Conservation (phyloP, 2,888 invertebrate genomes). For the Phasia obesa region DNA sequence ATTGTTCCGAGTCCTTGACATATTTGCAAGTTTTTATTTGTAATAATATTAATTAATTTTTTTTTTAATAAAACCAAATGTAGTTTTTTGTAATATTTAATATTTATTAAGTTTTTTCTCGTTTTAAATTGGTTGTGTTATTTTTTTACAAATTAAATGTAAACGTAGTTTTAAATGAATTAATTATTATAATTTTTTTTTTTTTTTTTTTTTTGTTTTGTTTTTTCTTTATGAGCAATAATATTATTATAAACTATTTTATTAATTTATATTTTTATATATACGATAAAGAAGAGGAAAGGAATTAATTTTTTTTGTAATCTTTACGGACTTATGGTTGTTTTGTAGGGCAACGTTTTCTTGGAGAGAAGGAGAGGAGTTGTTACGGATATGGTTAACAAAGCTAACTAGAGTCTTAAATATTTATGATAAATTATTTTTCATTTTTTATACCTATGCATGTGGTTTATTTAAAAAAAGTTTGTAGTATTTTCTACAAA, state of each 20-base stretch:
- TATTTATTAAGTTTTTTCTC: slow-evolving; percentile 62
- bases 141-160: slow-evolving; percentile 66
- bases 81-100: slow-evolving; percentile 55
- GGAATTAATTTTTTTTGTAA: slow-evolving; percentile 41
- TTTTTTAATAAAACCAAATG: slow-evolving; percentile 21
- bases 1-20: neutral
- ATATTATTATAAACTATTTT: slow-evolving; percentile 43
- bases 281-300: slow-evolving; percentile 46
- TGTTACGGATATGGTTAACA: slow-evolving; percentile 59
- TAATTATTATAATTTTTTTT: slow-evolving; percentile 50
- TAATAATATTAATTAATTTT: slow-evolving; percentile 11
- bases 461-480: slow-evolving; percentile 37
- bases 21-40: neutral
- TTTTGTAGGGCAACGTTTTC: slow-evolving; percentile 1
- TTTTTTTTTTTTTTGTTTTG: slow-evolving; percentile 48
- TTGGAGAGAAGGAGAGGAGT: neutral
- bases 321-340: neutral
- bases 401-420: slow-evolving; percentile 70
- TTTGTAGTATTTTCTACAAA: slow-evolving; percentile 63
- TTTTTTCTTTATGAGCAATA: slow-evolving; percentile 66
- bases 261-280: slow-evolving; percentile 50
- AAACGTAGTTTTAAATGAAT: slow-evolving; percentile 55
- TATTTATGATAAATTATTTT: slow-evolving; percentile 51
- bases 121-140: slow-evolving; percentile 40
- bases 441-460: slow-evolving; percentile 4